Base-by-base conservation (phyloP, 2,797 vertebrate species). In the Typhlichthys eigenmanni region DNA sequence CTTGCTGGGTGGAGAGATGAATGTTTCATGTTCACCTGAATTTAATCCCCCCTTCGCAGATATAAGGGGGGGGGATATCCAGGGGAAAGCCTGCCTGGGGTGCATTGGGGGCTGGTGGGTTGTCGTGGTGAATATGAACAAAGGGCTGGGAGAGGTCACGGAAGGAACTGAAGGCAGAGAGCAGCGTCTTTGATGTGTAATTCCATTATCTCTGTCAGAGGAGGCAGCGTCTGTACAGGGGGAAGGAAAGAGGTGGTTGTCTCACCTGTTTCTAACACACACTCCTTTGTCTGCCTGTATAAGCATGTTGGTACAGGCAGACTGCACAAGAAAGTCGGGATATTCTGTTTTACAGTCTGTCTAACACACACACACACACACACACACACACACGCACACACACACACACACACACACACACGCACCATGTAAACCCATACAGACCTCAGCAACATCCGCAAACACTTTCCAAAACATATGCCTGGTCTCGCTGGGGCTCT, bases 21-120 rank as follows among this genome's bases (percentile, higher is more conserved):
- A 86, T 89, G 85, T 92, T 92, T 90, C 50, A 91, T 89, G 88
- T 86, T 83, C 74, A 87, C 91, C 82, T 85, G 87, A 89, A 88
- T 90, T 87, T 88, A 82, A 91, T 89, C 70, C 72, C 58, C 8
- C 75, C 24, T 29, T 79, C 79, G 77, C 53, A 65, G 78, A 86
- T 66, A 50, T 60, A 63, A 68, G 61, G 46, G 68, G 78, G 24
- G 24, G 24, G 24, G 24, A 4, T 29, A 29, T 29, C 24, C 76
- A 47, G 63, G 74, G 62, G 76, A 78, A 74, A 74, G 81, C 65
- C 72, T 78, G 64, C 68, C 59, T 72, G 70, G 55, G 45, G 78
- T 78, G 68, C 73, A 72, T 69, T 34, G 66, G 69, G 60, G 72
- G 51, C 60, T 10, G 24, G 66, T 72, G 79, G 84, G 75, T 74